phyloP scores from a whole-genome alignment of 1,140 invertebrate species.

The Bradynema listronoti region DNA sequence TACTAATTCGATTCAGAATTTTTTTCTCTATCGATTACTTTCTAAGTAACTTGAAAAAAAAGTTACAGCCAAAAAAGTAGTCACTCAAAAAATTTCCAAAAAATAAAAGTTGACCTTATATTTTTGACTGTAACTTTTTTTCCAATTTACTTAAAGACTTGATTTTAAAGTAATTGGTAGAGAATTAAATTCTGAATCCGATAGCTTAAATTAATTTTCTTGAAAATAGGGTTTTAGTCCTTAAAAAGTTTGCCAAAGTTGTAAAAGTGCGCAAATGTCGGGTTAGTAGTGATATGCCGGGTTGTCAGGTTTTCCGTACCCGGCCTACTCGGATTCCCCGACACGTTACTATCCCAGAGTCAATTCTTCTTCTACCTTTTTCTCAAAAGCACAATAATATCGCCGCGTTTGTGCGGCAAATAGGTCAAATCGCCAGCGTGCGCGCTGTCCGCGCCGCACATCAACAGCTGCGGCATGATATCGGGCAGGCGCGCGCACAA shows the following conservation, averaged over 20 bases:
- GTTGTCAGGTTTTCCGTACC: background rate
- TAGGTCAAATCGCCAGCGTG: conserved; percentile 62
- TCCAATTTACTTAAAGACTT: too few relatives aligned
- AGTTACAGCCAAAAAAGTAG: too few relatives aligned
- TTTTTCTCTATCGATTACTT: too few relatives aligned
- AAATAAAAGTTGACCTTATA: too few relatives aligned
- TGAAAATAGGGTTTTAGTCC: too few relatives aligned
- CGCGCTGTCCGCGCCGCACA: conserved; percentile 57
- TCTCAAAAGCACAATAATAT: conserved; percentile 85
- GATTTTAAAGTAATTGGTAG: too few relatives aligned
- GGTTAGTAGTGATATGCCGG: background rate
- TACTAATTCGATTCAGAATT: too few relatives aligned
- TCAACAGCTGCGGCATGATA: conserved; percentile 76
- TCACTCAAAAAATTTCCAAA: too few relatives aligned
- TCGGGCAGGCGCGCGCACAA: conserved; percentile 72
- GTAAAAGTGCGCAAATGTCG: background rate
- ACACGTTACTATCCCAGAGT: background rate
- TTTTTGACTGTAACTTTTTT: too few relatives aligned
- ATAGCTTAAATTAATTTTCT: too few relatives aligned
- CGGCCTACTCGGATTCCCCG: background rate
- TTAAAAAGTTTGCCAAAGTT: background rate
- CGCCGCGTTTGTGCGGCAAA: conserved; percentile 75
- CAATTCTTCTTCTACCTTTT: conserved; percentile 65
- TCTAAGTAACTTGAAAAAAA: too few relatives aligned
- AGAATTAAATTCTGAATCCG: too few relatives aligned